Conservation (phyloP, 2,888 invertebrate species). For the Thyatira batis region DNA sequence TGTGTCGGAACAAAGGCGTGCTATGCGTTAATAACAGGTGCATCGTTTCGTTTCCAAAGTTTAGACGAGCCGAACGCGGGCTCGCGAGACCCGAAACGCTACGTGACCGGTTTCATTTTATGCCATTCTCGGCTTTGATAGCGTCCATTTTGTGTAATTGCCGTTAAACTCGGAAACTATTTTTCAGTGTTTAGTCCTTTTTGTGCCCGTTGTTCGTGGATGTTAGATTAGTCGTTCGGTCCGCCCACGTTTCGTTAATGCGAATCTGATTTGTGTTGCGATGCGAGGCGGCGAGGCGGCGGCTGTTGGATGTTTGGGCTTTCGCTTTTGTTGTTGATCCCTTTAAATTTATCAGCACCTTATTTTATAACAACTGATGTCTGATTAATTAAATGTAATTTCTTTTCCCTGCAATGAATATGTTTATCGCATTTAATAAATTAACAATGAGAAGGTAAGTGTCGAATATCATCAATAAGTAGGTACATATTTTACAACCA, state of each 20-base stretch:
- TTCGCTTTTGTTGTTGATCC: slow-evolving; percentile 63
- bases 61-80: slow-evolving; percentile 38
- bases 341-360: slow-evolving; percentile 50
- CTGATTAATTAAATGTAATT: slow-evolving; percentile 36
- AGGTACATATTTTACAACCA: too few relatives aligned
- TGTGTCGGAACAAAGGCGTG: slow-evolving; percentile 76
- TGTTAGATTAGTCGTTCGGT: slow-evolving; percentile 59
- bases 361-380: slow-evolving; percentile 53
- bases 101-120: slow-evolving; percentile 76
- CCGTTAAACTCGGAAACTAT: slow-evolving; percentile 72
- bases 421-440: background rate
- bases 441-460: background rate
- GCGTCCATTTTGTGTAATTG: slow-evolving; percentile 73
- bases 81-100: slow-evolving; percentile 44
- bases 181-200: slow-evolving; percentile 68
- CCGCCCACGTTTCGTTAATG: slow-evolving; percentile 76
- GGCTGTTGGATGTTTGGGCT: slow-evolving; percentile 48
- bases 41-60: slow-evolving; percentile 68
- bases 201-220: slow-evolving; percentile 59
- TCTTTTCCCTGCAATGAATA: slow-evolving; percentile 4
- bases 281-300: slow-evolving; percentile 38
- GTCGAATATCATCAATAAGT: background rate
- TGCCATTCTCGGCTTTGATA: slow-evolving; percentile 69
- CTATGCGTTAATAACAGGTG: slow-evolving; percentile 80
- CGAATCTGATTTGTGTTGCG: slow-evolving; percentile 70